Evolutionary conservation across 2,888 invertebrate genomes (phyloP).

Genomic region (Diaperis boleti): DNA sequence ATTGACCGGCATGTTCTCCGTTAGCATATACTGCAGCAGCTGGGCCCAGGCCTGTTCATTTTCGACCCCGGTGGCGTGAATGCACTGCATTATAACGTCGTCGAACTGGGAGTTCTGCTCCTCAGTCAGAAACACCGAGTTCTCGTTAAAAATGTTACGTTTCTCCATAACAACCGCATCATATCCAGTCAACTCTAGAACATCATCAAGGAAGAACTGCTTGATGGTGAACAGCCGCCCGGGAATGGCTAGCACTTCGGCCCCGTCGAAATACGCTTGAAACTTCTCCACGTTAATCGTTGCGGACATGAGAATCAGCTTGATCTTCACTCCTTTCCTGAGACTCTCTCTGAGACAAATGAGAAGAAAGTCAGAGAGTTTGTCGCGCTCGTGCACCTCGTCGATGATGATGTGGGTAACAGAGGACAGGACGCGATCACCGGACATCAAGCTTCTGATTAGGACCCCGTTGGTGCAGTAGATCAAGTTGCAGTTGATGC

Average conservation of each 20-base stretch:
- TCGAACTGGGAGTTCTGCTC: constrained; percentile 29
- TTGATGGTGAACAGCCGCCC: constrained; percentile 82
- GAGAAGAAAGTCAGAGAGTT: constrained; percentile 92
- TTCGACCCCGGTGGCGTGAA: constrained; percentile 12
- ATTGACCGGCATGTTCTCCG: constrained; percentile 82
- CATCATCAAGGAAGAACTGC: constrained; percentile 83
- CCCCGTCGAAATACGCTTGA: constrained; percentile 84
- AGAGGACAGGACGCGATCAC: constrained; percentile 74
- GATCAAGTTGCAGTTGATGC: constrained; percentile 83
- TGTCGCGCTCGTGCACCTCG: constrained; percentile 96
- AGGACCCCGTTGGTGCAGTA: constrained; percentile 95
- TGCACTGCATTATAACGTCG: constrained; percentile 39
- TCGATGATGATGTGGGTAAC: constrained; percentile 92
- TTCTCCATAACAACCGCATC: constrained; percentile 57
- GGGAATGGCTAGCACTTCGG: constrained; percentile 81
- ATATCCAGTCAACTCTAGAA: constrained; percentile 75
- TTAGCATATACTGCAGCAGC: constrained; percentile 81
- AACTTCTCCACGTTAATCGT: constrained; percentile 89
- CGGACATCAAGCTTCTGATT: constrained; percentile 87
- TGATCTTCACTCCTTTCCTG: constrained; percentile 77
- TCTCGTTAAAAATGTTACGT: constrained; percentile 62
- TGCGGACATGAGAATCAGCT: constrained; percentile 94
- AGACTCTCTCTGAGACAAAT: constrained; percentile 85
- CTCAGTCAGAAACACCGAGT: constrained; percentile 16
- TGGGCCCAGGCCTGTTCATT: constrained; percentile 54